phyloP scores from a whole-genome alignment of 2,113 vertebrate species.

The Parus major region DNA sequence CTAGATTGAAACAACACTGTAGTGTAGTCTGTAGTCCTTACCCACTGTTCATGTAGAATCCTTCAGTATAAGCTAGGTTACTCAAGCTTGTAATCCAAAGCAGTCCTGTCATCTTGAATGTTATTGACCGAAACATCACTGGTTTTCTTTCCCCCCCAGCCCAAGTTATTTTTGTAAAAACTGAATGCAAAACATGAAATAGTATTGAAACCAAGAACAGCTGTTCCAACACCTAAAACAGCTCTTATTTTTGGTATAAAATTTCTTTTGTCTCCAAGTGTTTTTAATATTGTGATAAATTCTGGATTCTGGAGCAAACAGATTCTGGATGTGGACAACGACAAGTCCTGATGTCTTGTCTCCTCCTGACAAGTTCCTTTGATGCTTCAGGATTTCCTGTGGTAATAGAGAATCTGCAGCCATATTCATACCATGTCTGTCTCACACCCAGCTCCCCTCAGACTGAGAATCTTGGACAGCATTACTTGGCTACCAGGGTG shows the following conservation, averaged over 20 bases:
- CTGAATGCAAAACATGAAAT: not conserved
- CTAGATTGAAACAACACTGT: too few species aligned
- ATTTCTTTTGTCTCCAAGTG: not conserved
- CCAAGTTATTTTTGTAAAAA: not conserved
- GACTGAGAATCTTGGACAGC: not conserved
- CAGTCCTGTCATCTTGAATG: not conserved
- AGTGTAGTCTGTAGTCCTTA: not conserved
- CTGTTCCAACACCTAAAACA: not conserved
- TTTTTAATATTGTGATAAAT: not conserved
- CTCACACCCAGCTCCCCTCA: accelerated
- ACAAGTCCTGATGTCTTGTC: not conserved
- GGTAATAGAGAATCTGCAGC: not conserved
- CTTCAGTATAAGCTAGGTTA: not conserved
- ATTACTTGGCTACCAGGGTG: not conserved
- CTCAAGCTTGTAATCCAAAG: not conserved
- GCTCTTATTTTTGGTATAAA: not conserved
- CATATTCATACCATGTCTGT: accelerated
- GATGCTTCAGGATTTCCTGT: not conserved
- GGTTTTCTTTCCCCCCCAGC: not conserved
- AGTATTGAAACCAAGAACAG: not conserved
- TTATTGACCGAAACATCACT: not conserved
- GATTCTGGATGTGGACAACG: not conserved
- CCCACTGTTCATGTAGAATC: not conserved
- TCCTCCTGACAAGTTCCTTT: not conserved
- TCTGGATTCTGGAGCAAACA: not conserved